These are phyloP conservation scores for Mesoclemmys tuberculata DNA, from an alignment of 2,113 vertebrate species.

Conservation along the genomic window DNA sequence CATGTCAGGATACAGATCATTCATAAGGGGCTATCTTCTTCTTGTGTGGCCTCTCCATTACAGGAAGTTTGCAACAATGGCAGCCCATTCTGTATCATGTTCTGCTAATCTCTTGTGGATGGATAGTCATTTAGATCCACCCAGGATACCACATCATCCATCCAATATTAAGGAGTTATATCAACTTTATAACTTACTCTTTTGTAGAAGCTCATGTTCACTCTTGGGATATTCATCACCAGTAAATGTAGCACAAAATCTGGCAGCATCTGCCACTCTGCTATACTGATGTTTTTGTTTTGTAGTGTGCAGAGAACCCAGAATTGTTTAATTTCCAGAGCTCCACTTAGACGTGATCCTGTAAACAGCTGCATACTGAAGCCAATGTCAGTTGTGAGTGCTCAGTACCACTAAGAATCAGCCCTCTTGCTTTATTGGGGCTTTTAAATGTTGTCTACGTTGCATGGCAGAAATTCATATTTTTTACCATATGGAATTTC, in stretches of 20 bases:
- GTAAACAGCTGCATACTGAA: not conserved
- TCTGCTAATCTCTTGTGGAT: not conserved
- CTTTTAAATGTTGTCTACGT: not conserved
- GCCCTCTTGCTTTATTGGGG: not conserved
- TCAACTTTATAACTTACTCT: constrained; percentile 32
- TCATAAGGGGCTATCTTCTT: constrained; percentile 1
- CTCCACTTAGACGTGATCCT: not conserved
- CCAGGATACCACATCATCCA: not conserved
- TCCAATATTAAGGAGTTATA: constrained; percentile 24
- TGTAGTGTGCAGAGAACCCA: not conserved
- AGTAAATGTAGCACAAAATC: constrained; percentile 48
- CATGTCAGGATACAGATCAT: constrained; percentile 53
- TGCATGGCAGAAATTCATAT: not conserved
- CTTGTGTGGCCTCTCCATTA: not conserved
- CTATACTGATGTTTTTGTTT: constrained; percentile 38
- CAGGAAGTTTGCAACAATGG: not conserved
- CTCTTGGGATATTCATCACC: not conserved
- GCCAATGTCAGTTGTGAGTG: not conserved
- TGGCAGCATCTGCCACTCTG: constrained; percentile 41
- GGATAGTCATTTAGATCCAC: not conserved
- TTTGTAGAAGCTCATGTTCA: constrained; percentile 56
- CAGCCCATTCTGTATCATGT: not conserved
- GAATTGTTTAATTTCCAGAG: not conserved
- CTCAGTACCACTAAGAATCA: not conserved
- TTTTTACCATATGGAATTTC: constrained; percentile 16